These are phyloP conservation scores for Cyanoderma ruficeps DNA, from an alignment of 2,113 vertebrate species.

Conservation along the genomic window DNA sequence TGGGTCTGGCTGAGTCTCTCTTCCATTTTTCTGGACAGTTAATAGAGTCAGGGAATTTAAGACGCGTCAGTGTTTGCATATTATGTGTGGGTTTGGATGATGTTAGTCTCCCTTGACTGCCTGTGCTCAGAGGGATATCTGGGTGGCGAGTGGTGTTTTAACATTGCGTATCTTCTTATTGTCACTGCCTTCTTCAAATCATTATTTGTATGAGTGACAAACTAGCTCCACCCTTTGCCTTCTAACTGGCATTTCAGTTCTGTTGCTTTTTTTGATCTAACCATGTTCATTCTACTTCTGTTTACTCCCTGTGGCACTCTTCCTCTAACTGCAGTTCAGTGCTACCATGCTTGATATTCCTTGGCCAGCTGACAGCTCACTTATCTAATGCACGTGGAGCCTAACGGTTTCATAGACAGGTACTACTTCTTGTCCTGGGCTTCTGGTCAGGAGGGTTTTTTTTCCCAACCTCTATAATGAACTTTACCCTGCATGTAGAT, in stretches of 20 bases:
- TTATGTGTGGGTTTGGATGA: constrained; percentile 20
- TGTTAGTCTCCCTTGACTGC: not conserved
- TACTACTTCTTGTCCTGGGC: constrained; percentile 70
- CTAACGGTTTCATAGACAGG: constrained; percentile 70
- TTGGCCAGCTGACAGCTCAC: constrained; percentile 71
- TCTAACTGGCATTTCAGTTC: constrained; percentile 68
- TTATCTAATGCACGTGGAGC: constrained; percentile 70
- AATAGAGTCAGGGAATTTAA: not conserved
- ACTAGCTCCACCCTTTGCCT: constrained; percentile 65
- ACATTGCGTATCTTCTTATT: constrained; percentile 21
- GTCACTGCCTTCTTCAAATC: constrained; percentile 54
- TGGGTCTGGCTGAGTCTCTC: constrained; percentile 10
- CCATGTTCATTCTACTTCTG: constrained; percentile 72
- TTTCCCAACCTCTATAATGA: constrained; percentile 49
- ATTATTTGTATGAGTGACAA: constrained; percentile 60
- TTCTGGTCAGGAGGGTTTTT: constrained; percentile 67
- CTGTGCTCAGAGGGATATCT: constrained; percentile 22
- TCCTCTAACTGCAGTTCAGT: constrained; percentile 71
- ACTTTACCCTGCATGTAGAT: constrained; percentile 64
- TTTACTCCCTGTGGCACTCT: constrained; percentile 72
- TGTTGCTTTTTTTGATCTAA: constrained; percentile 71
- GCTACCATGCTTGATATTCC: constrained; percentile 72
- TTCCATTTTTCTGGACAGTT: not conserved
- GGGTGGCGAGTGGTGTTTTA: constrained; percentile 39
- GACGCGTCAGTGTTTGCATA: not conserved